These are phyloP conservation scores for Penaeus japonicus DNA, from an alignment of 1,140 invertebrate genomes.

Conservation along the genomic window DNA sequence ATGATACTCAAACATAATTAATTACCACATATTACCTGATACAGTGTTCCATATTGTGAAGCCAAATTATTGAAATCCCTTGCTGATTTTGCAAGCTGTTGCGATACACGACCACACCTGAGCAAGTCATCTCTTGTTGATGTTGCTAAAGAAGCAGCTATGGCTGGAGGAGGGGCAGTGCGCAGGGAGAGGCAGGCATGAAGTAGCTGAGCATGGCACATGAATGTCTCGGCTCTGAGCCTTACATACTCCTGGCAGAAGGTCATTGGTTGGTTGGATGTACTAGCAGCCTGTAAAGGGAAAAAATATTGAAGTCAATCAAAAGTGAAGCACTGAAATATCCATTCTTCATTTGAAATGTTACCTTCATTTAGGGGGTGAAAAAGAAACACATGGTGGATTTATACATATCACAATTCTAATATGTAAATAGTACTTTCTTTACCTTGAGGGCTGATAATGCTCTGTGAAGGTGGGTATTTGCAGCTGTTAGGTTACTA, in stretches of 20 bases:
- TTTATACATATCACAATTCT: not conserved
- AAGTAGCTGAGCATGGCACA: slow-evolving; percentile 77
- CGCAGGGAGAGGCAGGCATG: slow-evolving; percentile 82
- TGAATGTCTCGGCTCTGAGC: slow-evolving; percentile 78
- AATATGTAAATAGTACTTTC: not conserved
- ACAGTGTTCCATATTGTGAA: slow-evolving; percentile 81
- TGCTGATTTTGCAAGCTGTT: slow-evolving; percentile 80
- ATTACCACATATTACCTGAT: slow-evolving; percentile 62
- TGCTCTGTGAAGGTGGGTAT: slow-evolving; percentile 70
- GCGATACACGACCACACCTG: slow-evolving; percentile 82
- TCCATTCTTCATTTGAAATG: too few species aligned
- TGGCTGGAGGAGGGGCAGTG: slow-evolving; percentile 90
- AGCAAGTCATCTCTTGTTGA: slow-evolving; percentile 79
- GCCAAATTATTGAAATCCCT: slow-evolving; percentile 78
- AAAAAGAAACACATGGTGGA: not conserved
- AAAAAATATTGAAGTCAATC: slow-evolving; percentile 70
- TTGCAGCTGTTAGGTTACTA: slow-evolving; percentile 64
- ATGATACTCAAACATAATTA: too few species aligned
- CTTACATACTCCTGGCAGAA: slow-evolving; percentile 70
- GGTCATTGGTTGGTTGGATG: slow-evolving; percentile 66
- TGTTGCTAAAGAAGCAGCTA: slow-evolving; percentile 81
- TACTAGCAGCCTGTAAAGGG: slow-evolving; percentile 75
- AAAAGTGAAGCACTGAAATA: not conserved
- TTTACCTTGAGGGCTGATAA: slow-evolving; percentile 76
- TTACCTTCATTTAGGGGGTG: not conserved